These are phyloP conservation scores for Litoditis marina DNA, from an alignment of 2,888 invertebrate genomes.

Conservation along the genomic window DNA sequence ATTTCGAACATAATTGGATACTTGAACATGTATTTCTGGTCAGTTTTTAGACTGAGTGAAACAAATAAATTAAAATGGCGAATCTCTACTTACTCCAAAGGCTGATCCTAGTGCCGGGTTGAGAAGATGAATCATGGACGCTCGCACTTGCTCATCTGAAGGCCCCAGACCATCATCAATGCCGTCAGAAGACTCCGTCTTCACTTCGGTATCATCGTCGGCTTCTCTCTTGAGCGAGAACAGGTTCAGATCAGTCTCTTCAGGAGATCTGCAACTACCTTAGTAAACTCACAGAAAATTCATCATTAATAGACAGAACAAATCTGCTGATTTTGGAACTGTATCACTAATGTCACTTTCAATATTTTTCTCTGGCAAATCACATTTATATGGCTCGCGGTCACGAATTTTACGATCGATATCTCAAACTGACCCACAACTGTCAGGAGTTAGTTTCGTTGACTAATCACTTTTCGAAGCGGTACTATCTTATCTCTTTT, in stretches of 20 bases:
- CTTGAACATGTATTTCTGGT: too few relatives aligned
- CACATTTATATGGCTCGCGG: too few relatives aligned
- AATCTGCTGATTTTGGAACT: background rate
- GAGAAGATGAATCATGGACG: slow-evolving; percentile 34
- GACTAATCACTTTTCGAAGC: too few relatives aligned
- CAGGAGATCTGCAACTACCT: slow-evolving; percentile 22
- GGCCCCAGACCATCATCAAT: slow-evolving; percentile 31
- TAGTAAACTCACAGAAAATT: too few relatives aligned
- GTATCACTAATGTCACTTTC: background rate
- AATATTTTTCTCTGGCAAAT: too few relatives aligned
- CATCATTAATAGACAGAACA: too few relatives aligned
- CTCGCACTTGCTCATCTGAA: slow-evolving; percentile 35
- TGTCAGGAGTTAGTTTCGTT: too few relatives aligned
- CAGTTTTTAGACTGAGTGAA: background rate
- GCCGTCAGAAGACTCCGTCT: slow-evolving; percentile 17
- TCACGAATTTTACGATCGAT: background rate
- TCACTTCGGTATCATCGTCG: slow-evolving; percentile 27
- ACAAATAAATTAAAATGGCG: background rate
- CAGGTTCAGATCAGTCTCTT: slow-evolving; percentile 15
- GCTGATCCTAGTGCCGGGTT: slow-evolving; percentile 26
- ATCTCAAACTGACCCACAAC: too few relatives aligned
- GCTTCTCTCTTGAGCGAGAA: slow-evolving; percentile 22
- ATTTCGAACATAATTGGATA: too few relatives aligned
- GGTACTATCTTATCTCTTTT: too few relatives aligned
- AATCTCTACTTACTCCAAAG: slow-evolving; percentile 24